These are phyloP conservation scores for Hydrocynus forskahlii DNA, from an alignment of 2,797 vertebrate species.

Conservation along the genomic window DNA sequence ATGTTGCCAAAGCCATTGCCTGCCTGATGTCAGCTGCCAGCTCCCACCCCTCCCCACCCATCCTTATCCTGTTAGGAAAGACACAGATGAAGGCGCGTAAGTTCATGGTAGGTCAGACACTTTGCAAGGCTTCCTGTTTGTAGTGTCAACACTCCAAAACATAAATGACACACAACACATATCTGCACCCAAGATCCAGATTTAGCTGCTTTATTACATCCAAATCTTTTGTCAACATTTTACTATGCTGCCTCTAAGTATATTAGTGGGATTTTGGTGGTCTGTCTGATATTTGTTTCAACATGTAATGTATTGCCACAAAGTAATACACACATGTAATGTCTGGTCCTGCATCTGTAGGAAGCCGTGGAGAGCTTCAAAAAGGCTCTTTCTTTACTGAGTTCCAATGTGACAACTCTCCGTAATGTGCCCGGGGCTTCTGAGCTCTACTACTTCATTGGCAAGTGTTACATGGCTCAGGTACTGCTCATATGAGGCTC, in stretches of 20 bases:
- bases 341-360: conserved; percentile 59
- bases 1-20: conserved; percentile 73
- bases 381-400: conserved; percentile 66
- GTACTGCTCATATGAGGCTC: conserved; percentile 58
- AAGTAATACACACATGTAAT: neutral
- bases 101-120: conserved; percentile 68
- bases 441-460: conserved; percentile 75
- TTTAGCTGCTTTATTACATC: neutral
- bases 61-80: conserved; percentile 74
- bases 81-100: conserved; percentile 78
- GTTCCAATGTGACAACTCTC: conserved; percentile 47
- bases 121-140: neutral
- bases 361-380: conserved; percentile 76
- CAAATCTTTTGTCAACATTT: neutral
- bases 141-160: neutral
- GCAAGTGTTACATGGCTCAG: conserved; percentile 76
- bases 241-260: neutral
- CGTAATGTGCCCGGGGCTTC: conserved; percentile 55
- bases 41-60: conserved; percentile 55
- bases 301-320: neutral
- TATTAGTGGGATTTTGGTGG: neutral
- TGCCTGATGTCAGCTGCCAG: conserved; percentile 59
- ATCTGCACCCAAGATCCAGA: neutral
- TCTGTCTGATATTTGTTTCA: neutral
- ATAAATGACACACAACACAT: neutral